Base-by-base conservation (phyloP, 2,113 vertebrate genomes). In the Struthidea cinerea region DNA sequence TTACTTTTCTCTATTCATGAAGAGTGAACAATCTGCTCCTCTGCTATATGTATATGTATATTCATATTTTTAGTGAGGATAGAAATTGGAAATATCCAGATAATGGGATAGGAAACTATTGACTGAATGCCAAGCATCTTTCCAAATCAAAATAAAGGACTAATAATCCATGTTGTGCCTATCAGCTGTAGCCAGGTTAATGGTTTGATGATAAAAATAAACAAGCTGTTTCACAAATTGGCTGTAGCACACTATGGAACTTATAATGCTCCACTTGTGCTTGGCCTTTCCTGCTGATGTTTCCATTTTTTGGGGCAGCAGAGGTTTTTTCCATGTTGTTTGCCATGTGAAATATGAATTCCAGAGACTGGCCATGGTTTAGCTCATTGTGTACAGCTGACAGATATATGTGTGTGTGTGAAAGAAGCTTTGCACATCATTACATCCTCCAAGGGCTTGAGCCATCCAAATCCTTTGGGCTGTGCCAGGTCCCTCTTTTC, bases 401-500 rank as follows among this genome's bases (percentile, higher is more conserved):
- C 52, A 59, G 64, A 68, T 55, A 11, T 30, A 35, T 46, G 11
- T 50, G 37, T 39, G 74, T 76, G 41, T 70, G 65, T 37, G 70
- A 64, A 79, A 79, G 73, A 64, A 89, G 65, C 44, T 93, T 85
- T 83, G 68, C 68, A 75, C 47, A 46, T 81, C 44, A 26, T 86
- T 90, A 63, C 71, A 88, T 85, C 78, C 92, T 86, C 83, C 79
- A 44, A 77, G 90, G 41, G 61, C 79, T 26, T 82, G 81, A 94
- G 44, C 65, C 53, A 68, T 87, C 37, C 69, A 64, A 84, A 77
- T 91, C 32, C 75, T 91, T 86, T 64, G 71, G 90, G 86, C 85
- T 75, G 53, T 93, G 79, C 84, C 84, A 79, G 85, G 91, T 97
- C 91, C 50, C 49, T 94, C 53, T 88, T 97, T 95, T 88, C 49